Evolutionary conservation across 2,888 invertebrate genomes (phyloP).

Genomic region (Meiosimyza decipiens): DNA sequence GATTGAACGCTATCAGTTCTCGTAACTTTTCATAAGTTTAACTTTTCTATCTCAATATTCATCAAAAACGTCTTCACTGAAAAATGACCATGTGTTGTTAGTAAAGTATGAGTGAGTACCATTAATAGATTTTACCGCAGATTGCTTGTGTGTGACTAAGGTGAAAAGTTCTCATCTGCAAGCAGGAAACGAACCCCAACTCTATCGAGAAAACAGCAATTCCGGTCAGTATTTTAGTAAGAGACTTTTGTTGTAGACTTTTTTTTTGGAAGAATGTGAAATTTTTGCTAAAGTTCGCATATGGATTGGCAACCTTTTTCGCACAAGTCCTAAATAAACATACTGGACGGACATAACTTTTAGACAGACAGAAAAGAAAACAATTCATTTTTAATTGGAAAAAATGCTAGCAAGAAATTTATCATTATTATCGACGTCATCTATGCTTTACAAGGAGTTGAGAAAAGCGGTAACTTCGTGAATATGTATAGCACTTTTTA

Average conservation of each 20-base stretch:
- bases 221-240: constrained; percentile 29
- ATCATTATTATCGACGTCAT: constrained; percentile 26
- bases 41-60: constrained; percentile 6
- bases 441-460: neutral
- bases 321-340: constrained; percentile 48
- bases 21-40: neutral
- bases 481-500: too few relatives aligned
- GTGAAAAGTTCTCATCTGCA: constrained; percentile 1
- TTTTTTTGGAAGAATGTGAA: constrained; percentile 4
- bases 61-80: constrained; percentile 14
- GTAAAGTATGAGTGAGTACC: neutral
- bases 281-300: constrained; percentile 30
- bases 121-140: constrained; percentile 30
- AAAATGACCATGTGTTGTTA: neutral
- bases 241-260: constrained; percentile 10
- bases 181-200: constrained; percentile 10
- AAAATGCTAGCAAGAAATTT: constrained; percentile 40
- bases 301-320: constrained; percentile 43
- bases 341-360: constrained; percentile 23
- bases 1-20: constrained; percentile 14
- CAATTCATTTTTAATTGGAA: constrained; percentile 68
- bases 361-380: constrained; percentile 57
- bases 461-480: neutral
- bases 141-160: neutral
- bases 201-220: neutral